Base-by-base conservation (phyloP, 2,797 vertebrate genomes). In the Glossophaga mutica region DNA sequence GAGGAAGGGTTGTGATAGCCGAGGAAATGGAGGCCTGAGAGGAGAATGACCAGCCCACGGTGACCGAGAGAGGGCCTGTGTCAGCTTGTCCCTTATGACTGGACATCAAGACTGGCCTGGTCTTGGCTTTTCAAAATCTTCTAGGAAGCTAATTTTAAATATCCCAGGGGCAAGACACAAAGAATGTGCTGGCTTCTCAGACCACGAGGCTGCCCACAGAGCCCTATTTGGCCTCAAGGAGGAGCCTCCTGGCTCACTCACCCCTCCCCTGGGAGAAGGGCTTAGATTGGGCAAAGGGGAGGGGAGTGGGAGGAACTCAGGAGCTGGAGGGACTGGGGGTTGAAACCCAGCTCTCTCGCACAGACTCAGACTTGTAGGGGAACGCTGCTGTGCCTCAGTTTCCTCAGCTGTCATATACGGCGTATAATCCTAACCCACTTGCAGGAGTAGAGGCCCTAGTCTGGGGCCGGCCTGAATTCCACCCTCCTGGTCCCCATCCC, bases 81-180 rank as follows among this genome's bases (percentile, higher is more conserved):
- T 15, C 4, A 3, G 68, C 26, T 78, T 84, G 3, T 65, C 16
- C 18, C 48, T 87, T 57, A 6, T 1, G 32, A 42, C 86, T 15
- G 1, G 62, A 94, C 29, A 93, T 74, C 16, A 76, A 39, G 24
- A 87, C 26, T 37, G 39, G 50, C n/a, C 29, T 78, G 50, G 77
- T 19, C 44, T 85, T 59, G 32, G 65, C 52, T 91, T 95, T 88
- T 52, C 37, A 88, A 87, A 88, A 78, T 59, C 48, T 96, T 78
- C 16, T 1, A 68, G 59, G 82, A 76, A 59, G 59, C 46, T 95
- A 87, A 95, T 82, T 94, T 94, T 94, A 88, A 91, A 73, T 83
- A 89, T 83, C 57, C 73, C n/a, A 11, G 15, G 22, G 86, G 22
- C 39, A 77, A 82, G 73, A 44, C 10, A 29, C 62, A 79, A 92